phyloP scores from a whole-genome alignment of 2,797 vertebrate genomes.

The Peromyscus melanophrys region DNA sequence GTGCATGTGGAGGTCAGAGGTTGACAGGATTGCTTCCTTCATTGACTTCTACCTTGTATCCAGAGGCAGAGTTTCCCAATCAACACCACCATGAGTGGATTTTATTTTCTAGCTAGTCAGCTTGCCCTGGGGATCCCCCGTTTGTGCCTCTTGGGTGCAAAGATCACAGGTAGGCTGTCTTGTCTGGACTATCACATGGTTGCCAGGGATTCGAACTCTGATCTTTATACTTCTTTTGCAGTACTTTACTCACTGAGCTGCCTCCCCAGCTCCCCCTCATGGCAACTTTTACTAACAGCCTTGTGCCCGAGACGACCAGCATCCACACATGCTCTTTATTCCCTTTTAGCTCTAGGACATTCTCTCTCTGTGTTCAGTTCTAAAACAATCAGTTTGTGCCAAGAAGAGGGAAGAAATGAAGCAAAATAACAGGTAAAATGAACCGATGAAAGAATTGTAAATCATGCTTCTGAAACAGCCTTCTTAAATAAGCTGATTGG shows the following conservation, averaged over 20 bases:
- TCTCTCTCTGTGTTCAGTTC: background rate
- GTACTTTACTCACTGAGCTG: background rate
- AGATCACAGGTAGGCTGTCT: fast-evolving
- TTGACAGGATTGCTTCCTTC: background rate
- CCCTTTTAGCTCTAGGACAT: fast-evolving
- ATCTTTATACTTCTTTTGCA: background rate
- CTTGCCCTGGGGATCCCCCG: background rate
- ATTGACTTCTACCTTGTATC: background rate
- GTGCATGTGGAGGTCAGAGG: background rate
- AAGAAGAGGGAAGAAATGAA: background rate
- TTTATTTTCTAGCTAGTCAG: background rate
- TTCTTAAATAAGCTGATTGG: conserved; percentile 29
- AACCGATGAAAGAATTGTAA: conserved; percentile 33
- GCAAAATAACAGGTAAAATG: background rate
- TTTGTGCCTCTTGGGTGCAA: background rate
- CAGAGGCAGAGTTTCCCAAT: background rate
- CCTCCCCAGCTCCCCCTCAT: background rate
- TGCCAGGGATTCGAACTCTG: background rate
- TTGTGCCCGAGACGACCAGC: background rate
- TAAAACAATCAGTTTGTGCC: background rate
- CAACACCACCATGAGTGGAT: background rate
- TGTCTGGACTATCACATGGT: background rate
- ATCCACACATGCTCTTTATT: fast-evolving
- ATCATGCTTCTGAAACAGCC: background rate
- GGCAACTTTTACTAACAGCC: background rate